Evolutionary conservation across 2,888 invertebrate species (phyloP).

Genomic region (Ochropleura leucogaster): DNA sequence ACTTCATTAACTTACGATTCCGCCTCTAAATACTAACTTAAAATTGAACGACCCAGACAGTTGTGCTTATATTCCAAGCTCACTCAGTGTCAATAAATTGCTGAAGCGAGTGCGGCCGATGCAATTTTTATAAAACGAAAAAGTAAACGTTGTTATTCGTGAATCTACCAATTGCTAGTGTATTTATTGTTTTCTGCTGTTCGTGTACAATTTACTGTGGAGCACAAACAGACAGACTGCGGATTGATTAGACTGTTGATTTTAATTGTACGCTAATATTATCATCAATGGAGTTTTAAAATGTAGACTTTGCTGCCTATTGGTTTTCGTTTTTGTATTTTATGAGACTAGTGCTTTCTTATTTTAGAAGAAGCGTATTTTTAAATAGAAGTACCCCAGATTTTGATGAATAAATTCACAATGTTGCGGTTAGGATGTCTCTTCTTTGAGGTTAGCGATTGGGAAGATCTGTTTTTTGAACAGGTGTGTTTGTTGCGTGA

Average conservation of each 20-base stretch:
- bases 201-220: constrained; percentile 57
- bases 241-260: constrained; percentile 53
- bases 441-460: neutral
- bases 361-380: constrained; percentile 23
- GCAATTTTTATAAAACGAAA: constrained; percentile 74
- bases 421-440: constrained; percentile 1
- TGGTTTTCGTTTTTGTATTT: constrained; percentile 44
- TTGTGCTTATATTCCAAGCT: constrained; percentile 55
- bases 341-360: constrained; percentile 32
- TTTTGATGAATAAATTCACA: constrained; percentile 28
- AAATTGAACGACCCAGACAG: constrained; percentile 47
- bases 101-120: constrained; percentile 68
- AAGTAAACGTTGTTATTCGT: constrained; percentile 69
- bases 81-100: constrained; percentile 68
- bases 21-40: constrained; percentile 52
- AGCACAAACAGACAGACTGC: constrained; percentile 49
- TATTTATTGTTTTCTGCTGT: constrained; percentile 68
- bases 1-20: constrained; percentile 26
- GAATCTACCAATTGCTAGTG: constrained; percentile 64
- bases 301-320: constrained; percentile 14
- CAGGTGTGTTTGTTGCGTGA: constrained; percentile 5
- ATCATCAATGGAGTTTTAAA: constrained; percentile 29
- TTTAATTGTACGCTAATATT: constrained; percentile 53
- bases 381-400: constrained; percentile 13
- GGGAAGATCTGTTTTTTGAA: neutral